Evolutionary conservation across 2,113 vertebrate genomes (phyloP), one percentile per base, ranked within the genome.

Genomic region (Copsychus sechellarum): DNA sequence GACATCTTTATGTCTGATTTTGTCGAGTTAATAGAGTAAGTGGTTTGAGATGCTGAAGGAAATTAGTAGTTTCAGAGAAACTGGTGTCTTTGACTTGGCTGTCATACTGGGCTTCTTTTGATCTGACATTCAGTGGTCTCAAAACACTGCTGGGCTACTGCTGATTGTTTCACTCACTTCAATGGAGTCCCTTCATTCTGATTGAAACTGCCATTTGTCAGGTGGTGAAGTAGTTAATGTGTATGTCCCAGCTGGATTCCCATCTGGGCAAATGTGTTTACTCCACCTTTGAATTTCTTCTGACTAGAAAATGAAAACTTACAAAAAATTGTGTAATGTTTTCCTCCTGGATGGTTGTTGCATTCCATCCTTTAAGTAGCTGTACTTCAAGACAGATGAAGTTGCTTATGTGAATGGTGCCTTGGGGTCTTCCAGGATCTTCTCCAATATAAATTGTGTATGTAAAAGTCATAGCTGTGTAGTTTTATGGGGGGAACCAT

Each of bases 381-480:
- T 80, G 47, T 47, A 77, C 67, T 88, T 82, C 84, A 92, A 45
- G 78, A 71, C 19, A 84, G 78, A 92, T 92, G 86, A 91, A 82
- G 34, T 66, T 92, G 73, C 87, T 86, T 85, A 82, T 54, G 13
- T 79, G 45, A 85, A 23, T 24, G 58, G 50, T 94, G 92, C 91
- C 69, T 74, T 73, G 77, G 56, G 70, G 51, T 88, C 80, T 93
- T 93, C n/a, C 64, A 88, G 88, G 56, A 93, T 88, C 80, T 94
- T 86, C 62, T 95, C 74, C 80, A 81, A 28, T 56, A 43, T 91
- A 86, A 95, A 91, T 47, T 93, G 74, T 66, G 29, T 92, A 83
- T 38, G 16, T n/a, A 57, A 50, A 89, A 89, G 48, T 84, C 70
- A 26, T 40, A 76, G 69, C n/a, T 76, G 48, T 66, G 22, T 40